A percentile compares a stretch with the other conserved stretches of the same genome.
phyloP scores from a whole-genome alignment of 2,113 vertebrate species.

The Crypturellus undulatus region DNA sequence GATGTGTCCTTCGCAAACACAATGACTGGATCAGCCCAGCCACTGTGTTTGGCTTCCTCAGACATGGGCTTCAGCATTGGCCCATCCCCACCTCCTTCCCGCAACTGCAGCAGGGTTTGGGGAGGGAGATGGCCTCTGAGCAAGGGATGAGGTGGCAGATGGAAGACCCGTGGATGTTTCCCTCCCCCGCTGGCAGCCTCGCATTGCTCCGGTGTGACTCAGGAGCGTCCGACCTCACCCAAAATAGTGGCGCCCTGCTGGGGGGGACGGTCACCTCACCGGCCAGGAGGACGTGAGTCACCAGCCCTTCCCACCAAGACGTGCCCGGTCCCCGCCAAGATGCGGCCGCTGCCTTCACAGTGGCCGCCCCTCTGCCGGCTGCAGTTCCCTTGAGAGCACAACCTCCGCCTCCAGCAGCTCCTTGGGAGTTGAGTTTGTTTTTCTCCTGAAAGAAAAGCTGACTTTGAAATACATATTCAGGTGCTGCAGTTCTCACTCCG shows the following conservation, averaged over 20 bases:
- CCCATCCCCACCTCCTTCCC: neutral
- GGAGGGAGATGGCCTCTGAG: neutral
- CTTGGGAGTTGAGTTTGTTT: neutral
- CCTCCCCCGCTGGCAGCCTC: accelerated
- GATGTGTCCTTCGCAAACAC: neutral
- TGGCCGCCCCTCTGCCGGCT: neutral
- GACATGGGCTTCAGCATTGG: neutral
- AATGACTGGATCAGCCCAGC: neutral
- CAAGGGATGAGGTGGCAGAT: accelerated
- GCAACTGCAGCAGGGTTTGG: neutral
- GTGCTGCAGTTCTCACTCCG: no score
- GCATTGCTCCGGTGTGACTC: neutral
- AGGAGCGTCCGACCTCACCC: neutral
- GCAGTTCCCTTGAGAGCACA: neutral
- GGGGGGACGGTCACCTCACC: neutral
- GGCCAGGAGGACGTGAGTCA: neutral
- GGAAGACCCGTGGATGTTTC: neutral
- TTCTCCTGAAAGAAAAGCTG: neutral
- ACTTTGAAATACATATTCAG: neutral
- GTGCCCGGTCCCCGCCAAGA: neutral
- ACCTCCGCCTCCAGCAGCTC: neutral
- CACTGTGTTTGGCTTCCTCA: neutral
- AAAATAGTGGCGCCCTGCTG: neutral
- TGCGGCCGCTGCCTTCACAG: neutral
- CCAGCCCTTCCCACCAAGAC: neutral